These are phyloP conservation scores for Melierax canorus DNA, from an alignment of 2,113 vertebrate species.

Conservation along the genomic window DNA sequence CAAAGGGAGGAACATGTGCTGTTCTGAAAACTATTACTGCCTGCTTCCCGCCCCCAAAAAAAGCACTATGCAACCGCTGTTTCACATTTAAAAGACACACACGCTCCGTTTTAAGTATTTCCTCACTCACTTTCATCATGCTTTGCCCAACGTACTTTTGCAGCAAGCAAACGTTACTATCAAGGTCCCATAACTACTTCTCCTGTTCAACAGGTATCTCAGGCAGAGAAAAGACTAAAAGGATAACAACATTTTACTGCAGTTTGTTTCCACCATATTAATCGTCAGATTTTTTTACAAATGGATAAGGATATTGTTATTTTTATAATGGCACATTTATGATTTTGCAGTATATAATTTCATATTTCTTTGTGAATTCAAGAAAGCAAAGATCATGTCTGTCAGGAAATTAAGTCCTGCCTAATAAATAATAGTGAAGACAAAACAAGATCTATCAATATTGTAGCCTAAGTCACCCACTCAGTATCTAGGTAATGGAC, in stretches of 20 bases:
- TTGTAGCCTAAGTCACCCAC: not conserved
- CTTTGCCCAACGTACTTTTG: not conserved
- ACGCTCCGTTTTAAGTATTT: accelerated
- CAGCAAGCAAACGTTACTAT: accelerated
- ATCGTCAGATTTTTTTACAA: not conserved
- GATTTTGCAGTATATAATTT: not conserved
- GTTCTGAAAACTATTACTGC: not conserved
- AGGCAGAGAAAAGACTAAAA: not conserved
- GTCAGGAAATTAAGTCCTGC: not conserved
- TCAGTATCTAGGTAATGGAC: not conserved
- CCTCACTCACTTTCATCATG: not conserved
- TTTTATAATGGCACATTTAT: not conserved
- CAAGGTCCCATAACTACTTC: not conserved
- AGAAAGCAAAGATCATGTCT: not conserved
- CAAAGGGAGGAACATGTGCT: not conserved
- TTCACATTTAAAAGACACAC: not conserved
- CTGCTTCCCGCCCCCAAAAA: too few relatives aligned
- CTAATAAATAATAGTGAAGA: not conserved
- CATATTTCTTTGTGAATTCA: not conserved
- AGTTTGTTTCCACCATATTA: not conserved
- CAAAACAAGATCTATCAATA: not conserved
- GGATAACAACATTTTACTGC: not conserved
- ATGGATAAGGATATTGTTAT: not conserved
- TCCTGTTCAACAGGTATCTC: not conserved
- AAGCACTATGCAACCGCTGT: not conserved